Base-by-base conservation (phyloP, 2,888 invertebrate genomes). In the Cheilosia urbana region DNA sequence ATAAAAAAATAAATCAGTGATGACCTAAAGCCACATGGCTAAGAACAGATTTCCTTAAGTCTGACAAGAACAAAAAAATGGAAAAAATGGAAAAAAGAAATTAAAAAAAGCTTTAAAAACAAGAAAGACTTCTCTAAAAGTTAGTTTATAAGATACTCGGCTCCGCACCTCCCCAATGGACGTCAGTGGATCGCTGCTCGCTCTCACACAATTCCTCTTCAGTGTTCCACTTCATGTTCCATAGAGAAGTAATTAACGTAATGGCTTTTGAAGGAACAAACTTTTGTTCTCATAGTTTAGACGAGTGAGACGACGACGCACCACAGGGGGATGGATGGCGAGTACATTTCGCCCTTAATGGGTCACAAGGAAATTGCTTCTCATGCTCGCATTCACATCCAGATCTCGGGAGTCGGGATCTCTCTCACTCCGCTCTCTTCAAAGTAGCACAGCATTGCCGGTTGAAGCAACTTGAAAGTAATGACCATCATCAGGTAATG, bases 401-500 rank as follows among this genome's bases (percentile, higher is more conserved):
- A 71, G 69, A 75, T 68, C 63, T 65, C 40, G 53, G 21, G 45
- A 21, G 27, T 27, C 27, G 7, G 6, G 6, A 27, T 76, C 75
- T 65, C 69, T 42, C 55, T 7, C 17, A n/a, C 53, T 53, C 45
- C 27, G 27, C 6, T 6, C 51, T 45, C 27, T 66, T 13, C 6
- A 42, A 60, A 37, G 58, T 24, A 66, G 47, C 30, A 27, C 7
- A 30, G 30, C 60, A 47, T 62, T 68, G 37, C 40, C 60, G 58
- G 63, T 57, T 34, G 55, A 66, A 62, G 73, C 62, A 78, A 81
- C 85, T 81, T 76, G 62, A 85, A 80, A 76, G 85, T 81, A 85
- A 84, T 85, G 81, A 85, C 76, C 76, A 81, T 81, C 85, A 76
- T 85, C 85, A 85, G 85, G 85, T 85, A 85, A 85, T 85, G 81